Evolutionary conservation across 1,140 invertebrate genomes (phyloP).

Genomic region (Drosophila trapezifrons): DNA sequence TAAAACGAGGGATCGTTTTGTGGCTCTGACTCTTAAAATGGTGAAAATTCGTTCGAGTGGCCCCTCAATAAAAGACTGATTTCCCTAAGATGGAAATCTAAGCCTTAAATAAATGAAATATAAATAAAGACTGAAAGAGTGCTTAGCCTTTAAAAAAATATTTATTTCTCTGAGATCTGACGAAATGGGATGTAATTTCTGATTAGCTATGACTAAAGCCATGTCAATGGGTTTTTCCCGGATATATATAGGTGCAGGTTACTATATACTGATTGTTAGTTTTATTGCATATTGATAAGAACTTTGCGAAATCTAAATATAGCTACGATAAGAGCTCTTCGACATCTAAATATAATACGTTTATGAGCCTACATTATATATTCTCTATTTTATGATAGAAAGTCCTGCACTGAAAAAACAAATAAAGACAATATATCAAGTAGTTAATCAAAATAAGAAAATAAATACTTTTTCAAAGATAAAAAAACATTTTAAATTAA

Average conservation of each 20-base stretch:
- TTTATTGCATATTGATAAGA: slow-evolving; percentile 7
- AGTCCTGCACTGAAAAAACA: too few relatives aligned
- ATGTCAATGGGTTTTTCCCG: not conserved
- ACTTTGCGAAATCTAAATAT: not conserved
- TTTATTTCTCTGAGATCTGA: too few relatives aligned
- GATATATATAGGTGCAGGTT: not conserved
- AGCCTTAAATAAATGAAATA: slow-evolving; percentile 1
- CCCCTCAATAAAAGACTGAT: slow-evolving; percentile 7
- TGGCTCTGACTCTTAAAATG: slow-evolving; percentile 2
- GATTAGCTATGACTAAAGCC: not conserved
- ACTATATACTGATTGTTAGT: not conserved
- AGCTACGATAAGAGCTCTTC: not conserved
- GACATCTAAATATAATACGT: not conserved
- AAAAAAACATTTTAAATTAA: too few relatives aligned
- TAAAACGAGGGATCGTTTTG: slow-evolving; percentile 11
- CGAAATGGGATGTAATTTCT: not conserved
- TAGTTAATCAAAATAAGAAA: not conserved
- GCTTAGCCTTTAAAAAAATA: not conserved
- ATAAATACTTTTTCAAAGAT: too few relatives aligned
- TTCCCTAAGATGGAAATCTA: slow-evolving; percentile 6
- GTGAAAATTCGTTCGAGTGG: slow-evolving; percentile 7
- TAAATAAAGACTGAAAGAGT: not conserved
- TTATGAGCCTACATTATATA: not conserved
- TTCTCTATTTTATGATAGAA: not conserved
- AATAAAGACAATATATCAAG: not conserved